These are phyloP conservation scores for Nothocercus julius DNA, from an alignment of 2,113 vertebrate genomes.

Conservation along the genomic window DNA sequence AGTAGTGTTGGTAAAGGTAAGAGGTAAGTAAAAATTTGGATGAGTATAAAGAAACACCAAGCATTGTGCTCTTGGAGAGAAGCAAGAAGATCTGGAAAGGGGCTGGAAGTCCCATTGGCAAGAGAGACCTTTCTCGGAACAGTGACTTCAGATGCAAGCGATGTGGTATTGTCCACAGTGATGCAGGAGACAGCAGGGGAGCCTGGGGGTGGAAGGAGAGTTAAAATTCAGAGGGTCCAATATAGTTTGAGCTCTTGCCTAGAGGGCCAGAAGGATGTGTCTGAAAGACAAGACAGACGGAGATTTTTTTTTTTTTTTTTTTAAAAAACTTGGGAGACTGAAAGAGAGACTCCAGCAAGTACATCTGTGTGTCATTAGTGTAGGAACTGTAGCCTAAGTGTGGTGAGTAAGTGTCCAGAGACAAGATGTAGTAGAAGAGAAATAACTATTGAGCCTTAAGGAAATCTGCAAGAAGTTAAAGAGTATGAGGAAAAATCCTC, in stretches of 20 bases:
- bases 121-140: neutral
- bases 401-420: neutral
- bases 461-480: slow-evolving; percentile 36
- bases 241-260: neutral
- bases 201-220: neutral
- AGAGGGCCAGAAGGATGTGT: neutral
- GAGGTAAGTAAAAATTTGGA: neutral
- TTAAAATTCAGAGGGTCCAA: neutral
- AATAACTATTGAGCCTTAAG: neutral
- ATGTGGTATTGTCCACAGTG: neutral
- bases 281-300: neutral
- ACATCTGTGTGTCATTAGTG: neutral
- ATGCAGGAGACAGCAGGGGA: neutral
- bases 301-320: neutral
- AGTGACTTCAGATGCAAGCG: neutral
- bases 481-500: neutral
- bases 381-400: neutral
- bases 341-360: slow-evolving; percentile 3
- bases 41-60: neutral
- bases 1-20: neutral
- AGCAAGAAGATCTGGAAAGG: neutral
- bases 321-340: neutral
- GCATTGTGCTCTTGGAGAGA: neutral
- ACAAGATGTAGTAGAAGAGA: neutral
- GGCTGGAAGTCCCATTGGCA: neutral